A percentile compares a stretch with the other conserved stretches of the same genome.
These are phyloP conservation scores for Cossypha polioptera DNA, from an alignment of 2,797 vertebrate species.

Conservation along the genomic window DNA sequence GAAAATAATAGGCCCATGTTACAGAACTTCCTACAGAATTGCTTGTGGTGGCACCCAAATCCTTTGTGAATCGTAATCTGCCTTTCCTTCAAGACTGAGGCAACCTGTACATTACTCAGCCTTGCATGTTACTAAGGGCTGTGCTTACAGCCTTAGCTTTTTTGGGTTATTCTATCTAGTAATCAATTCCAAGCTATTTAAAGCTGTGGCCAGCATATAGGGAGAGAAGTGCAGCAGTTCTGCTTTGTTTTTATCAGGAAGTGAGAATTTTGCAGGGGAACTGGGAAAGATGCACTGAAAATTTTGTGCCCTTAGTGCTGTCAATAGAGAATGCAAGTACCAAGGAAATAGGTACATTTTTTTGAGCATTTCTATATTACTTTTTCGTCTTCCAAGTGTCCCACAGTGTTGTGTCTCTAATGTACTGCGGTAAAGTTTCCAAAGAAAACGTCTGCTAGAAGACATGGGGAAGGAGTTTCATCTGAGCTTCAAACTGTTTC, in stretches of 20 bases:
- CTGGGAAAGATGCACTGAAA: neutral
- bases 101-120: neutral
- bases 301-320: neutral
- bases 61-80: neutral
- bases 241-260: neutral
- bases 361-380: neutral
- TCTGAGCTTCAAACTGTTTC: neutral
- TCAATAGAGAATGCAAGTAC: neutral
- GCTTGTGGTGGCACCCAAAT: neutral
- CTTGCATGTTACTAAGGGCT: neutral
- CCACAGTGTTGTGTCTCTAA: neutral
- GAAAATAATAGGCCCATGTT: neutral
- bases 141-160: neutral
- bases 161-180: neutral
- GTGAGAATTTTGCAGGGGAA: neutral
- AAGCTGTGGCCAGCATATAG: rapidly evolving
- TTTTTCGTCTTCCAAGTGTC: neutral
- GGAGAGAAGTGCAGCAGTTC: neutral
- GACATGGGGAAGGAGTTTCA: neutral
- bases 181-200: neutral
- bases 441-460: neutral
- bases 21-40: neutral
- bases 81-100: neutral
- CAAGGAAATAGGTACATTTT: neutral
- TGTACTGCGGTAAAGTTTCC: neutral